phyloP scores from a whole-genome alignment of 1,140 invertebrate species.

The Platorchestia sp. region DNA sequence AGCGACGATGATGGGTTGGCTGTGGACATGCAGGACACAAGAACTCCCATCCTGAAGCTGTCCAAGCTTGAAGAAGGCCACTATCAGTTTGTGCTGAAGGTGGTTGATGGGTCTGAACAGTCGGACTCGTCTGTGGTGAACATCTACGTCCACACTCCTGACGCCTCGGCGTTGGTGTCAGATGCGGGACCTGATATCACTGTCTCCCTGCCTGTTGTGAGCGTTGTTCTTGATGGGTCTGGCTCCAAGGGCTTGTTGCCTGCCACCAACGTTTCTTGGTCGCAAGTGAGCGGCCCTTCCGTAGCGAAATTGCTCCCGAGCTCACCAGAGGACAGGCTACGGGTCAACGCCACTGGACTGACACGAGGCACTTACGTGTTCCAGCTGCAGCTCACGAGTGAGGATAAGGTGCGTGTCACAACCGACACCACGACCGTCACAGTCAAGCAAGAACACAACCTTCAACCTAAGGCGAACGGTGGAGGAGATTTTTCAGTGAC shows the following conservation, averaged over 20 bases:
- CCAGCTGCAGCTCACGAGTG: constrained; percentile 81
- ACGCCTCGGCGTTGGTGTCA: constrained; percentile 50
- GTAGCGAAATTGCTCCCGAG: constrained; percentile 74
- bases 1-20: constrained; percentile 85
- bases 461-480: constrained; percentile 87
- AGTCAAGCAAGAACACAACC: constrained; percentile 94
- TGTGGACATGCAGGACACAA: constrained; percentile 77
- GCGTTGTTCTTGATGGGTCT: constrained; percentile 60
- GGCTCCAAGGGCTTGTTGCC: constrained; percentile 57
- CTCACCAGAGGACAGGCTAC: constrained; percentile 71
- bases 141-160: constrained; percentile 91
- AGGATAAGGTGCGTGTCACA: constrained; percentile 85
- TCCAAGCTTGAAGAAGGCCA: constrained; percentile 93
- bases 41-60: constrained; percentile 87
- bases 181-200: constrained; percentile 59
- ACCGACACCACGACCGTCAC: constrained; percentile 80
- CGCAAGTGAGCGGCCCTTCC: constrained; percentile 77
- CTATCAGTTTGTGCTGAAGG: constrained; percentile 93
- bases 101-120: constrained; percentile 75
- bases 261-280: constrained; percentile 81
- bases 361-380: constrained; percentile 89
- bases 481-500: constrained; percentile 85
- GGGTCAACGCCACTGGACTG: constrained; percentile 80
- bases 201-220: constrained; percentile 60
- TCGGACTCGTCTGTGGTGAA: constrained; percentile 88